Conservation (phyloP, 2,797 vertebrate genomes). For the Clarias pachynema region DNA sequence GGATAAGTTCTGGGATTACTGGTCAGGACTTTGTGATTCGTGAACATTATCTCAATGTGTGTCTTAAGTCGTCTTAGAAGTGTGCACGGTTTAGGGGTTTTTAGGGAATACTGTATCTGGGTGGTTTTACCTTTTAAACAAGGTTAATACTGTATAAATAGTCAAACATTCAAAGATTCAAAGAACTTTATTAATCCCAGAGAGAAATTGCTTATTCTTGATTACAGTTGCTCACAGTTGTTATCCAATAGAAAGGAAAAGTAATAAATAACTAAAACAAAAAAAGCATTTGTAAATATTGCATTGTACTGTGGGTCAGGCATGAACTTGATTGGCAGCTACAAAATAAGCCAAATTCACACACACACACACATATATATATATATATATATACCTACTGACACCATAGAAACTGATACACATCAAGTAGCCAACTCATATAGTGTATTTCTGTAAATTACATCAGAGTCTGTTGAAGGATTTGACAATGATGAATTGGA, state of each 20-base stretch:
- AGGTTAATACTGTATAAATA: background rate
- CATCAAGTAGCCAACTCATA: background rate
- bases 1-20: background rate
- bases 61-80: background rate
- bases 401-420: background rate
- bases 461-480: background rate
- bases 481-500: constrained; percentile 62
- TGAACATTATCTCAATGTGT: background rate
- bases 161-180: too few relatives aligned
- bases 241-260: too few relatives aligned
- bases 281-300: too few relatives aligned
- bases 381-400: background rate
- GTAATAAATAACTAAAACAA: too few relatives aligned
- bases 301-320: too few relatives aligned
- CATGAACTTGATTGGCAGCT: background rate
- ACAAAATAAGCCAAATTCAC: background rate
- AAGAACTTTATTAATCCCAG: too few relatives aligned
- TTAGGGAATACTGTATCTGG: too few relatives aligned
- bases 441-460: background rate
- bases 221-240: too few relatives aligned
- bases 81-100: background rate
- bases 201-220: too few relatives aligned
- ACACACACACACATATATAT: too few relatives aligned
- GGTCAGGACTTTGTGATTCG: background rate
- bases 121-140: background rate